Base-by-base conservation (phyloP, 2,888 invertebrate species). In the Platypus cylindrus region DNA sequence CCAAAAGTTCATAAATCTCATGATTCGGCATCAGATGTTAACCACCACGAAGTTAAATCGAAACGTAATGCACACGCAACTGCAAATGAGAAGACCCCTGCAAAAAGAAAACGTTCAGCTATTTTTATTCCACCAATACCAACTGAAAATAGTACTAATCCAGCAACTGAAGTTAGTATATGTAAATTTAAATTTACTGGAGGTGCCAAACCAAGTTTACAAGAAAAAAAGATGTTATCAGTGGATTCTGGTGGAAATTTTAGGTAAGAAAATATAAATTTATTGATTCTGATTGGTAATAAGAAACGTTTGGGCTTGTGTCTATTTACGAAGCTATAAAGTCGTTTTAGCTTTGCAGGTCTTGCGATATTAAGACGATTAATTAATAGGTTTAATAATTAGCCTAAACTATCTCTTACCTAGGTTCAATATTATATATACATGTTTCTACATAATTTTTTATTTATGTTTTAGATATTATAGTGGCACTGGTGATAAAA, bases 101-200 rank as follows among this genome's bases (percentile, higher is more conserved):
- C 75, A 2, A 82, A 83, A 53, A 63, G 82, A 32, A 83, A 86
- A 52, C 70, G 86, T 1, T 81, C 84, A 0, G 84, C 84, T 0
- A 83, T 85, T 45, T 85, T 84, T 52, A 84, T 85, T 45, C 85
- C 85, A 0, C 84, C 85, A 0, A 75, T 84, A 58, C 81, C 82
- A 1, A 66, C 77, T 3, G 81, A 80, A 49, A 79, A 73, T 48
- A 71, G 76, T 4, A 71, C 76, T 3, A 81, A 80, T 48, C 83
- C 84, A 0, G 78, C 83, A 0, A 80, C 83, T 0, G 84, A 85
- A 60, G 89, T 63, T 12, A 61, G 61, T 42, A 90, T 90, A 53
- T 90, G 90, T 58, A 90, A 90, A 59, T 90, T 90, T 55, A 90
- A 90, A 57, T 89, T 90, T 56, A 89, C 87, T 0, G 89, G 89